phyloP scores from a whole-genome alignment of 2,888 invertebrate species.

The Nesidiocoris tenuis region DNA sequence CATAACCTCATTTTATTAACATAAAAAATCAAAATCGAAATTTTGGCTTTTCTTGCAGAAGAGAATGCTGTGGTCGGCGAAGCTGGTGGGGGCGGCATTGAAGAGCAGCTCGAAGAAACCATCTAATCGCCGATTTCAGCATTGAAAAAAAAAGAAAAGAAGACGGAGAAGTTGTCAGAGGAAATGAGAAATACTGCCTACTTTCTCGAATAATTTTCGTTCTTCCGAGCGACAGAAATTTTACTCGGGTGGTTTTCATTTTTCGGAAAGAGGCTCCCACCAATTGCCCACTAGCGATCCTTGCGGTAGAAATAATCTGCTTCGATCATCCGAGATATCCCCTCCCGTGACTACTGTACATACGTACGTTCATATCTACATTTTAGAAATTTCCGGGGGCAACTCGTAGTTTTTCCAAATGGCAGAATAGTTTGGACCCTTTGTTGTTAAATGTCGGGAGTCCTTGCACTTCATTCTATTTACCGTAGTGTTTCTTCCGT shows the following conservation, averaged over 20 bases:
- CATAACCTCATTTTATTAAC: too few species aligned
- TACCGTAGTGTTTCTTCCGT: too few species aligned
- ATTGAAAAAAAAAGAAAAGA: constrained; percentile 11
- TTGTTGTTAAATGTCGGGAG: too few species aligned
- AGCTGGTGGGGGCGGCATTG: constrained; percentile 43
- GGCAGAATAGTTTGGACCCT: too few species aligned
- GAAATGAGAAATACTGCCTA: constrained; percentile 3
- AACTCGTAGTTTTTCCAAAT: too few species aligned
- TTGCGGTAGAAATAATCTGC: not conserved
- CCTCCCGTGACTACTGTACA: not conserved
- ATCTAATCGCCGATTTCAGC: constrained; percentile 45
- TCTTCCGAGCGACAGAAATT: too few species aligned
- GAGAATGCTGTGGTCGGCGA: constrained; percentile 48
- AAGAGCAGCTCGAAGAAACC: constrained; percentile 48
- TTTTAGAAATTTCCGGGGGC: too few species aligned
- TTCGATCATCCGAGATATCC: not conserved
- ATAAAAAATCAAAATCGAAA: too few species aligned
- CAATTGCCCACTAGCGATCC: not conserved
- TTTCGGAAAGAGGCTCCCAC: too few species aligned
- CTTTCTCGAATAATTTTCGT: not conserved
- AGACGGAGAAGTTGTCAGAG: not conserved
- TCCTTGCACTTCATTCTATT: too few species aligned
- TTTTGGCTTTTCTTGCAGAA: too few species aligned
- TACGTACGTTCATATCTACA: not conserved
- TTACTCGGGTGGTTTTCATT: too few species aligned